phyloP scores from a whole-genome alignment of 2,888 invertebrate species.

The Himalopsyche japonica region DNA sequence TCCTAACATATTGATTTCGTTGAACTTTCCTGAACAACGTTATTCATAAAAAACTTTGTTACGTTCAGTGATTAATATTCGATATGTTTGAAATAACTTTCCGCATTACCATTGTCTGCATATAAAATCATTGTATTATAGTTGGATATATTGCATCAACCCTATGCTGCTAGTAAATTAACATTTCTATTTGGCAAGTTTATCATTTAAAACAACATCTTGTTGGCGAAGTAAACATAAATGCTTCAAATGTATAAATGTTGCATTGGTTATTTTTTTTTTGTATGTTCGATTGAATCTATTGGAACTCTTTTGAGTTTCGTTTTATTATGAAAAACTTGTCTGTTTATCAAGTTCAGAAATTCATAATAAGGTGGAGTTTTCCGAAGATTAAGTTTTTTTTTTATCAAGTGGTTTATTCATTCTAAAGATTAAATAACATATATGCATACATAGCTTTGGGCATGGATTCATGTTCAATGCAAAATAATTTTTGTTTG shows the following conservation, averaged over 20 bases:
- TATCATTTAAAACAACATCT: neutral
- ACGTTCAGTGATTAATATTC: neutral
- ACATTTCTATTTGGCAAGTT: neutral
- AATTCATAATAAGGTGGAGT: too few species aligned
- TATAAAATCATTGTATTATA: neutral
- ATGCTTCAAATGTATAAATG: neutral
- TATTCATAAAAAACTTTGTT: neutral
- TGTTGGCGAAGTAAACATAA: neutral
- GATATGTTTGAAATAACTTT: neutral
- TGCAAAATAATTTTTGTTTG: too few species aligned
- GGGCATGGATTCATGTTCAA: too few species aligned
- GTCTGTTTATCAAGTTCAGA: too few species aligned
- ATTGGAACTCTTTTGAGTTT: too few species aligned
- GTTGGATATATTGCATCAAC: neutral
- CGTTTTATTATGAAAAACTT: too few species aligned
- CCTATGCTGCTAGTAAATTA: neutral
- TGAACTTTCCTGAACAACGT: neutral
- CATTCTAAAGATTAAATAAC: too few species aligned
- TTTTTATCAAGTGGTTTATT: too few species aligned
- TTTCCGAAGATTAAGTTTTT: too few species aligned
- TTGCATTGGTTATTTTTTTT: too few species aligned
- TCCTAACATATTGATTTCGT: neutral
- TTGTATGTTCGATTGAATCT: too few species aligned
- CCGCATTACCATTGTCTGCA: neutral
- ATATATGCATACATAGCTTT: too few species aligned